Conservation (phyloP, 2,113 vertebrate genomes). For the Tenrec ecaudatus region DNA sequence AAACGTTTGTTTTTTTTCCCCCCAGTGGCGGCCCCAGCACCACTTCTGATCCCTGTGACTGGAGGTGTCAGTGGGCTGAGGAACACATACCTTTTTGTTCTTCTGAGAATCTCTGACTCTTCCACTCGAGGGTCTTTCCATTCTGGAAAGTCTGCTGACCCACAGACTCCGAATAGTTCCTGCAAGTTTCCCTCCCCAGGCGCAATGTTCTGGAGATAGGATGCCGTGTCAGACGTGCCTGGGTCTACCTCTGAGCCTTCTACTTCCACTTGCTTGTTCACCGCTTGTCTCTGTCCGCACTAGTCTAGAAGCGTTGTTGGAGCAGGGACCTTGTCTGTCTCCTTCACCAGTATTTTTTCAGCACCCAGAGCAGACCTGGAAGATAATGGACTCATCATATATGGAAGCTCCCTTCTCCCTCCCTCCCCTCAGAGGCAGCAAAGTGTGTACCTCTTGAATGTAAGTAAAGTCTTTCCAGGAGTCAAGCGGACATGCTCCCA, state of each 20-base stretch:
- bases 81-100: not conserved
- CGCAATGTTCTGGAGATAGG: not conserved
- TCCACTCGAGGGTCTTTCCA: not conserved
- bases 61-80: not conserved
- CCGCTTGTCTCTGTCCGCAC: not conserved
- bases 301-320: not conserved
- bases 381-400: not conserved
- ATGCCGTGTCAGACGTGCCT: not conserved
- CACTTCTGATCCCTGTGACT: not conserved
- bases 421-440: not conserved
- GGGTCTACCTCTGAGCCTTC: not conserved
- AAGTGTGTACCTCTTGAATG: not conserved
- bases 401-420: not conserved
- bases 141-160: not conserved
- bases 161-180: not conserved
- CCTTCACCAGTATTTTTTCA: not conserved
- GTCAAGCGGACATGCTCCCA: not conserved
- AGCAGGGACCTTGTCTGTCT: not conserved
- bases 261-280: not conserved
- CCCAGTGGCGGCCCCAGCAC: too few species aligned
- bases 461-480: conserved; percentile 29
- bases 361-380: not conserved
- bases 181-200: not conserved
- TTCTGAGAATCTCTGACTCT: not conserved
- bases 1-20: not conserved